phyloP scores from a whole-genome alignment of 2,888 invertebrate species.

The Dolichomitus sp. region DNA sequence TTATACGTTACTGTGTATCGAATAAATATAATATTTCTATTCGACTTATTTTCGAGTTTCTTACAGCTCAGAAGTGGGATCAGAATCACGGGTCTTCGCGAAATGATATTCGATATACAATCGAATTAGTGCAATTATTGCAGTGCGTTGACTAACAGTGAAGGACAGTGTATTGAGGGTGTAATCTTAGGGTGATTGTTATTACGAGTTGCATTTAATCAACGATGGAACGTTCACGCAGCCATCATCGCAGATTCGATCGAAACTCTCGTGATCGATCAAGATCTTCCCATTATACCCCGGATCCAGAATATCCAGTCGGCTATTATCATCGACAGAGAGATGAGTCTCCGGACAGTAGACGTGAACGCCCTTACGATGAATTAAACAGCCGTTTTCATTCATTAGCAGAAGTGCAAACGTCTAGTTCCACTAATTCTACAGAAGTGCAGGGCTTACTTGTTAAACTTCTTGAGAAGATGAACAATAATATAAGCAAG shows the following conservation, averaged over 20 bases:
- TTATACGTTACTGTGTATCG: too few relatives aligned
- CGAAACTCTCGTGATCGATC: not conserved
- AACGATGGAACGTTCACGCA: slow-evolving; percentile 2
- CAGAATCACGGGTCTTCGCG: too few relatives aligned
- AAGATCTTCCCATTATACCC: slow-evolving; percentile 4
- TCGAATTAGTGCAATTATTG: too few relatives aligned
- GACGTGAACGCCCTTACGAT: not conserved
- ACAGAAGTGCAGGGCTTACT: not conserved
- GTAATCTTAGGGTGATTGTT: not conserved
- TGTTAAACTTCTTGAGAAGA: not conserved
- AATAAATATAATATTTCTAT: too few relatives aligned
- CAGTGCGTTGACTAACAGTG: too few relatives aligned
- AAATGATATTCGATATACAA: too few relatives aligned
- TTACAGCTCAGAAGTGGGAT: too few relatives aligned
- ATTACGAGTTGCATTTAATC: not conserved
- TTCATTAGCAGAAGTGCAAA: not conserved
- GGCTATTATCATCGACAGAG: not conserved
- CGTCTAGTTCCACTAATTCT: not conserved
- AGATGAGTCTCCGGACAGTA: too few relatives aligned
- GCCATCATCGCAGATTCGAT: not conserved
- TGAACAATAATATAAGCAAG: not conserved
- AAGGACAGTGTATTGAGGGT: not conserved
- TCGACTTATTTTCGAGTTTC: too few relatives aligned
- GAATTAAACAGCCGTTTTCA: not conserved
- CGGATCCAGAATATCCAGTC: not conserved